Evolutionary conservation across 2,888 invertebrate species (phyloP).

Genomic region (Biston stratarius): DNA sequence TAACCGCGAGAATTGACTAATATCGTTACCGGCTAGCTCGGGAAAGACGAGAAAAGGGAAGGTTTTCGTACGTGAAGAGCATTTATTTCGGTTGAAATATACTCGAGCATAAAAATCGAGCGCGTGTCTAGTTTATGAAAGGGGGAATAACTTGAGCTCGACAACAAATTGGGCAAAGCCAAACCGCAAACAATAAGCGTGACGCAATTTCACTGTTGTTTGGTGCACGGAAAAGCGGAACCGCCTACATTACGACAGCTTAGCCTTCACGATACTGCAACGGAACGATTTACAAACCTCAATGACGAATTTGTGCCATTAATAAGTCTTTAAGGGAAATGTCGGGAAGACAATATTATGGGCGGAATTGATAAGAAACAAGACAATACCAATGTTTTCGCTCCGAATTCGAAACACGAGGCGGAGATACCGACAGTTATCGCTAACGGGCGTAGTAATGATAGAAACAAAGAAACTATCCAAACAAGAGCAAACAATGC

Average conservation of each 20-base stretch:
- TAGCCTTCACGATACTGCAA: conserved; percentile 39
- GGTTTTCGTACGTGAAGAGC: conserved; percentile 33
- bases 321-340: conserved; percentile 16
- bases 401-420: conserved; percentile 15
- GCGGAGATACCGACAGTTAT: conserved; percentile 30
- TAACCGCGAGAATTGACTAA: conserved; percentile 44
- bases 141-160: conserved; percentile 21
- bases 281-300: conserved; percentile 26
- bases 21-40: conserved; percentile 34
- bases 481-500: conserved; percentile 56
- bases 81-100: conserved; percentile 35
- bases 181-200: conserved; percentile 40
- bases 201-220: conserved; percentile 44
- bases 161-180: conserved; percentile 39
- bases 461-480: conserved; percentile 44
- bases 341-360: conserved; percentile 16
- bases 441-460: conserved; percentile 34
- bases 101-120: conserved; percentile 31
- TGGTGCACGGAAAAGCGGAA: conserved; percentile 46
- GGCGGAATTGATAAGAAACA: conserved; percentile 19
- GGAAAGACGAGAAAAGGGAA: conserved; percentile 23
- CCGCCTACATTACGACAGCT: conserved; percentile 40
- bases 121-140: conserved; percentile 28
- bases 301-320: conserved; percentile 18
- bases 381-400: conserved; percentile 22